phyloP scores from a whole-genome alignment of 1,140 invertebrate genomes.

The Pachypeltis micranthus region DNA sequence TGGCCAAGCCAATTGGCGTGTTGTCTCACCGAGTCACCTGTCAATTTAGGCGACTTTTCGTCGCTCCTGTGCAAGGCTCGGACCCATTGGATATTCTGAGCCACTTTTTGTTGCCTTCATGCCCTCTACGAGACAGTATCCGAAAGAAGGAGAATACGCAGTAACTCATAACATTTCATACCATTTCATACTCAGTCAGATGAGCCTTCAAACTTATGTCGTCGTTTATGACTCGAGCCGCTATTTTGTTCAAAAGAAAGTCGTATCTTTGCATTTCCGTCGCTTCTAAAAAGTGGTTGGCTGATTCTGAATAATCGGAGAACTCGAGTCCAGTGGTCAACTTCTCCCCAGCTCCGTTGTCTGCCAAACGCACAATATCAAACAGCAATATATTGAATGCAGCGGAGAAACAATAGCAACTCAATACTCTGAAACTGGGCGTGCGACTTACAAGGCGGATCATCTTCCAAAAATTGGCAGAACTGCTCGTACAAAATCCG shows the following conservation, averaged over 20 bases:
- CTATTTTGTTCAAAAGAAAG: slow-evolving; percentile 52
- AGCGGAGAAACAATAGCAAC: no score
- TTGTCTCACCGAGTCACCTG: no score
- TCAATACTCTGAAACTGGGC: no score
- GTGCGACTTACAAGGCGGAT: not conserved
- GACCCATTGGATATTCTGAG: no score
- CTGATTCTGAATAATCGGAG: not conserved
- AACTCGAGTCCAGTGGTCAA: not conserved
- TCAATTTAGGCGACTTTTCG: no score
- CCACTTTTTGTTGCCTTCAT: no score
- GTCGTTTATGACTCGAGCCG: slow-evolving; percentile 39
- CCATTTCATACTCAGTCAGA: slow-evolving; percentile 63
- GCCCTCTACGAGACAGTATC: no score
- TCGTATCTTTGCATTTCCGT: not conserved
- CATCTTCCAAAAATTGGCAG: slow-evolving; percentile 51
- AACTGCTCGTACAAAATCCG: slow-evolving; percentile 56
- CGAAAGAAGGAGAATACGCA: no score
- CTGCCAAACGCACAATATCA: no score
- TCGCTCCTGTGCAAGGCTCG: no score
- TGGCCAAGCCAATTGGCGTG: no score
- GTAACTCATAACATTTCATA: slow-evolving; percentile 26
- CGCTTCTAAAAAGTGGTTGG: not conserved
- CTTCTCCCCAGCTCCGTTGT: not conserved
- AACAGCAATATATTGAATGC: no score
- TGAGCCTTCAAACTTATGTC: slow-evolving; percentile 50